These are phyloP conservation scores for Gulo gulo DNA, from an alignment of 2,113 vertebrate species.

Conservation along the genomic window DNA sequence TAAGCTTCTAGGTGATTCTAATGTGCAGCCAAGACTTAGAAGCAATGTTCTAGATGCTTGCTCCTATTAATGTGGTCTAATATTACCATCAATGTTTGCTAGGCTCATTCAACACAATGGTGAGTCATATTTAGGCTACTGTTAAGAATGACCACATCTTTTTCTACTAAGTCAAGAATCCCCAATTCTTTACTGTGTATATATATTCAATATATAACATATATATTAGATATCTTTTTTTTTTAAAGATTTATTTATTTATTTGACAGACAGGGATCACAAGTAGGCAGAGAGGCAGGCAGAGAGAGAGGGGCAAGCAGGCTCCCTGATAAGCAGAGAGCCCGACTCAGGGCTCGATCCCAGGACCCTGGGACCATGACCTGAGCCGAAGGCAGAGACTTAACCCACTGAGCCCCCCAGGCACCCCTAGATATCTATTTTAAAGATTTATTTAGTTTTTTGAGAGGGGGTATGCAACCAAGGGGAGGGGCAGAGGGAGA, in stretches of 20 bases:
- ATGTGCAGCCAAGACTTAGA: neutral
- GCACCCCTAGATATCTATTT: too few species aligned
- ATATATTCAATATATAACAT: neutral
- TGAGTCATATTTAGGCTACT: neutral
- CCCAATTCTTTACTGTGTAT: neutral
- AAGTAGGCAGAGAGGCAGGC: too few species aligned
- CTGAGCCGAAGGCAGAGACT: too few species aligned
- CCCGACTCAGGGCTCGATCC: fast-evolving
- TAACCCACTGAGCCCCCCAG: too few species aligned
- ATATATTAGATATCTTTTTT: too few species aligned
- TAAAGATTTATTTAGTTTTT: neutral
- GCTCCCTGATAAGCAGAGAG: too few species aligned
- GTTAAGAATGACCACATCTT: neutral
- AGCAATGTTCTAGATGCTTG: neutral
- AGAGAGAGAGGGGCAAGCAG: too few species aligned
- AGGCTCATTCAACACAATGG: neutral
- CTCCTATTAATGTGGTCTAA: neutral
- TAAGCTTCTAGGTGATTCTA: neutral
- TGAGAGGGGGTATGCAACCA: neutral
- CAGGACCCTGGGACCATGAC: too few species aligned
- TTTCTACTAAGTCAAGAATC: neutral
- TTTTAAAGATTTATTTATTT: too few species aligned
- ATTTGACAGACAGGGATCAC: neutral
- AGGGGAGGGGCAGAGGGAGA: neutral
- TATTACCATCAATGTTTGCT: neutral